Evolutionary conservation across 1,140 invertebrate species (phyloP).

Genomic region (Lepidostoma basale): DNA sequence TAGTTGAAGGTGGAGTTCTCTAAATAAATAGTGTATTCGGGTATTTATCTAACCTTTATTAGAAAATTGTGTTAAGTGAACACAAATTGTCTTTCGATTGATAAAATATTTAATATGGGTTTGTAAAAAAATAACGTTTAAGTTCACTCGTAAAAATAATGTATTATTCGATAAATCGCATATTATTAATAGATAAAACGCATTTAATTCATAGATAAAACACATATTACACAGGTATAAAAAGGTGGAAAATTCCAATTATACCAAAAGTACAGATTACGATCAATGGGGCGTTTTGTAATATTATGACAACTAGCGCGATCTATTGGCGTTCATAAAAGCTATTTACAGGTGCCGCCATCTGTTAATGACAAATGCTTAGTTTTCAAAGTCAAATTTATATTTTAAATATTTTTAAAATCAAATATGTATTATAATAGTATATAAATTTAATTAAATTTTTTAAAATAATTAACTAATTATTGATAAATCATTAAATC

Average conservation of each 20-base stretch:
- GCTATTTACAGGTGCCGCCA: neutral
- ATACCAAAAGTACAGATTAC: neutral
- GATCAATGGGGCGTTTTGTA: slow-evolving; percentile 6
- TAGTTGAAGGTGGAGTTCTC: too few relatives aligned
- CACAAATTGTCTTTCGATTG: too few relatives aligned
- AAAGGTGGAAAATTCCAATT: too few relatives aligned
- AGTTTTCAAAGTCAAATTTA: neutral
- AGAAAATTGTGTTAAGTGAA: too few relatives aligned
- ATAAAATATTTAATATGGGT: too few relatives aligned
- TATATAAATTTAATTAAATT: neutral
- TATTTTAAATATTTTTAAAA: neutral
- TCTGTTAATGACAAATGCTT: neutral
- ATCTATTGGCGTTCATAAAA: neutral
- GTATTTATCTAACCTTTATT: too few relatives aligned
- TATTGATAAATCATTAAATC: neutral
- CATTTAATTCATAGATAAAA: neutral
- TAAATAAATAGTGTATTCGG: too few relatives aligned
- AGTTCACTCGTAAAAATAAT: neutral
- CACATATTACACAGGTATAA: neutral
- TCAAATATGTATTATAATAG: neutral
- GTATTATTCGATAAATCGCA: neutral
- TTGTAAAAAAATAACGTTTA: neutral
- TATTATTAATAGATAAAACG: neutral
- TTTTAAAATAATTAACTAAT: neutral
- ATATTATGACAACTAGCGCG: slow-evolving; percentile 20